These are phyloP conservation scores for Mastacembelus armatus DNA, from an alignment of 2,797 vertebrate genomes.

Conservation along the genomic window DNA sequence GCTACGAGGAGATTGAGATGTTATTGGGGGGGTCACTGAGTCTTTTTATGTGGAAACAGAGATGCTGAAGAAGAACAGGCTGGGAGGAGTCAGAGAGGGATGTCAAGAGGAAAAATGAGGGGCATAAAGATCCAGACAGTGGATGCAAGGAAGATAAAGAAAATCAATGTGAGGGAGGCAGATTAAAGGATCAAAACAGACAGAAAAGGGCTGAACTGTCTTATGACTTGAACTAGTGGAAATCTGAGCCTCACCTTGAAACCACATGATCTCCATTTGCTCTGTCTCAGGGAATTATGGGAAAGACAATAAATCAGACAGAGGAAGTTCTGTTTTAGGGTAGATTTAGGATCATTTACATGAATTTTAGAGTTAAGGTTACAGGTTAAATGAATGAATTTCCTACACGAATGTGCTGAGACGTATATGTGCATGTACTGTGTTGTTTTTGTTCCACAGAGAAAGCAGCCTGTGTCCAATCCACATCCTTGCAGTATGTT, in stretches of 20 bases:
- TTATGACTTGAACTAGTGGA: constrained; percentile 57
- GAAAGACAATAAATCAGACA: constrained; percentile 5
- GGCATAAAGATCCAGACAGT: constrained; percentile 34
- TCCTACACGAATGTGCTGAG: constrained; percentile 16
- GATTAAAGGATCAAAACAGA: constrained; percentile 53
- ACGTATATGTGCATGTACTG: neutral
- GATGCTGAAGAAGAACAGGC: constrained; percentile 5
- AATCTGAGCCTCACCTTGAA: constrained; percentile 59
- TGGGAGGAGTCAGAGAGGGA: constrained; percentile 1
- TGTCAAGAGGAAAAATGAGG: constrained; percentile 16
- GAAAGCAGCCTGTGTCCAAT: neutral
- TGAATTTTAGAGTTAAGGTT: constrained; percentile 27
- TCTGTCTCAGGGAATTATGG: constrained; percentile 33
- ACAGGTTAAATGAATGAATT: constrained; percentile 41
- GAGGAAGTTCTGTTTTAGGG: neutral
- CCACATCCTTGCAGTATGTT: constrained; percentile 45
- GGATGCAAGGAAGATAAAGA: constrained; percentile 64
- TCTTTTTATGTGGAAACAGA: constrained; percentile 35
- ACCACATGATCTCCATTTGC: constrained; percentile 53
- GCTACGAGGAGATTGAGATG: constrained; percentile 6
- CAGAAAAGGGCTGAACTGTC: constrained; percentile 37
- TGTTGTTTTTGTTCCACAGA: constrained; percentile 1
- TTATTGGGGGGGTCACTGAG: constrained; percentile 48
- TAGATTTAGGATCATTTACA: constrained; percentile 25
- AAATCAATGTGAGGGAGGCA: constrained; percentile 55